Evolutionary conservation across 2,888 invertebrate species (phyloP), one percentile per base, ranked within the genome.

Genomic region (Athetis lepigone): DNA sequence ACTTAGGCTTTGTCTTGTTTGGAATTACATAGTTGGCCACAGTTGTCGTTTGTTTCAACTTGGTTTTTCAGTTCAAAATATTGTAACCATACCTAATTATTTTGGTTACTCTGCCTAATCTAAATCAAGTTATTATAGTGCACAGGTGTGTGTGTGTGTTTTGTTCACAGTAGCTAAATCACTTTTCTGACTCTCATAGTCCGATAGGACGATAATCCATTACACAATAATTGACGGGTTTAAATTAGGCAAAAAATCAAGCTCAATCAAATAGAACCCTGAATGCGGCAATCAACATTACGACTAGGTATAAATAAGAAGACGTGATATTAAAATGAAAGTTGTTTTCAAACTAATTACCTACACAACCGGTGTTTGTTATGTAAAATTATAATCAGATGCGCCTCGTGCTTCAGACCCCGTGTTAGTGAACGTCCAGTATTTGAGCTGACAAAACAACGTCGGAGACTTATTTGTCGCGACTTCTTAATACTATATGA

Each of bases 351-450:
- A 67, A 83, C 83, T 87, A 87, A 90, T 90, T 89, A 88, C 57
- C 9, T 11, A 37, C 83, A 64, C 63, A 79, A 83, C 87, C 85
- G 82, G 81, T 76, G 65, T 74, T 70, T 80, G 86, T 90, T 90
- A 89, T 85, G 85, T 88, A 89, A 90, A 86, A 82, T 83, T 83
- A 86, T 88, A 90, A 89, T 89, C 82, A 87, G 84, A 82, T 81
- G 78, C 33, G 33, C 33, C 13, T 13, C 33, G 13, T 33, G 13
- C 80, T 72, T 79, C 79, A 74, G 81, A 68, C 52, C 62, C 75
- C 75, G 80, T 75, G 80, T 50, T 45, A 29, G 16, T 25, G 43
- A 75, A 82, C 86, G 81, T 85, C 87, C 70, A 84, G 80, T 84
- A 87, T 80, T 61, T 66, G 8, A 37, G 40, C 47, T 51, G 25